Evolutionary conservation across 2,888 invertebrate genomes (phyloP).

Genomic region (Stenodema calcarata): DNA sequence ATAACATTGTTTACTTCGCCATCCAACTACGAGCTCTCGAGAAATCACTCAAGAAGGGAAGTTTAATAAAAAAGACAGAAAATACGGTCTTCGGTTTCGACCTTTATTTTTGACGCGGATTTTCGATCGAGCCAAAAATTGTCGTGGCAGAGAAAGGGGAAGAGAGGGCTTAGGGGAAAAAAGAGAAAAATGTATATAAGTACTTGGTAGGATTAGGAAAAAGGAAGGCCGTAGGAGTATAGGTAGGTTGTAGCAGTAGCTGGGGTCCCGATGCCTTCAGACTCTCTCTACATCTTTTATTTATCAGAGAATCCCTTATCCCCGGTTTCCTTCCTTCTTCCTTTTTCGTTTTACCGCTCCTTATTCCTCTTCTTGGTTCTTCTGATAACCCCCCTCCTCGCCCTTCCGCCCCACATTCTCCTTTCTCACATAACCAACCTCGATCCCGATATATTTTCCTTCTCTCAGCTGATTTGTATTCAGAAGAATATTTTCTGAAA

Average conservation of each 20-base stretch:
- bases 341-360: neutral
- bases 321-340: neutral
- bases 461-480: conserved; percentile 1
- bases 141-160: neutral
- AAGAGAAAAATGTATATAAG: neutral
- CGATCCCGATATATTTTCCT: neutral
- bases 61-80: neutral
- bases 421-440: neutral
- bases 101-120: neutral
- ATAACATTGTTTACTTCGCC: neutral
- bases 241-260: neutral
- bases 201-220: neutral
- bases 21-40: neutral
- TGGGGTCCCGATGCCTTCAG: neutral
- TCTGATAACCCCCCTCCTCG: neutral
- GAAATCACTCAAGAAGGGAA: neutral
- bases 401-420: neutral
- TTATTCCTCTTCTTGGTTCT: neutral
- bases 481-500: conserved; percentile 16
- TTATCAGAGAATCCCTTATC: conserved; percentile 14
- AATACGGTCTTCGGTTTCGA: neutral
- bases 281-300: conserved; percentile 10
- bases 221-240: neutral
- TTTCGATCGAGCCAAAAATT: neutral
- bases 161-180: neutral